Base-by-base conservation (phyloP, 2,888 invertebrate genomes). In the Cheiracanthium punctorium region DNA sequence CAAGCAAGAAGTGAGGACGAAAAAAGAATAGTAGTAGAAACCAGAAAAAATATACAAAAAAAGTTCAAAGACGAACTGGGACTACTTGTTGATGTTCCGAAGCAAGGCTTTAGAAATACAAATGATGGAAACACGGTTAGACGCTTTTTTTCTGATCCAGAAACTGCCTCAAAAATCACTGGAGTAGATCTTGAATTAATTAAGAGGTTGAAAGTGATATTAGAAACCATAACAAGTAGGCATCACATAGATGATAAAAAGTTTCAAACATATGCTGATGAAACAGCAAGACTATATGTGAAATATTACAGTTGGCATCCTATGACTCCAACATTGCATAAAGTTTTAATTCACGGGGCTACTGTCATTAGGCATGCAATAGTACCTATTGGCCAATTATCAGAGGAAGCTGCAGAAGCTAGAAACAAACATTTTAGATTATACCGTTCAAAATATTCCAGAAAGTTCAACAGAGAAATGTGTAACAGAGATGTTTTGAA, bases 251-350 rank as follows among this genome's bases (percentile, higher is more conserved):
- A 77, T 24, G 71, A 30, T 10, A 2, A 82, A 0, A 70, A 65
- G 29, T 77, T 77, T 33, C 8, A 12, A 0, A 29, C 37, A 8
- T 88, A 86, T 43, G 71, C 86, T 0, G 14, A 29, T 7, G 64
- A 88, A 58, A 82, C 87, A 32, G 77, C 76, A n/a, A 37, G 48
- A 58, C 28, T 72, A 8, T 88, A 76, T 65, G 71, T 82, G 12
- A 1, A 71, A 5, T 30, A 82, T 17, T 82, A 88, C n/a, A 43
- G 67, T n/a, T 88, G 82, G 74, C 73, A 76, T 30, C 52, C 69
- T 10, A 88, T 82, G 87, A 67, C 88, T 29, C 80, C 82, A 0
- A 87, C 82, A 1, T 24, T 82, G 20, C 77, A 84, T 70, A 76
- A 77, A 48, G 41, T 69, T 32, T 48, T 77, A 43, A 64, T 82